Evolutionary conservation across 1,140 invertebrate species (phyloP), one percentile per base, ranked within the genome.

Genomic region (Drosophila lacteicornis): DNA sequence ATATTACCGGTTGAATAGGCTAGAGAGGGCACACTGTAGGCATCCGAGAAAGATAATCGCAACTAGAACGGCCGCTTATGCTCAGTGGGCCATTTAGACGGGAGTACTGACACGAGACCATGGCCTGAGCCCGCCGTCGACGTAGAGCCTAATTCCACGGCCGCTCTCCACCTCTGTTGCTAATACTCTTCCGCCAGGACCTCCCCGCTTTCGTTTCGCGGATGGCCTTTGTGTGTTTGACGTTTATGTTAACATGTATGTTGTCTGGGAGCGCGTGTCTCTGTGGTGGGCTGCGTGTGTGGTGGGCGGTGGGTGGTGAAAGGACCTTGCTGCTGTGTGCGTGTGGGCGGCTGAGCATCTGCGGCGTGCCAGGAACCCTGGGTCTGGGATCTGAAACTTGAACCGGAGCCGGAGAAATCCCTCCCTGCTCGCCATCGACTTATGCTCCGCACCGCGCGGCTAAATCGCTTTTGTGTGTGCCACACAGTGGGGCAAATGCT

Each of bases 171-270:
- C 67, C 68, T 73, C 69, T 30, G 50, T 36, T 45, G 58, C 67
- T 47, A 71, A 73, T 47, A 51, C 69, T 73, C 69, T 15, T 45
- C n/a, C 38, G 19, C 45, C 30, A 57, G 27, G 45, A 25, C 51
- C 49, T 19, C 42, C 19, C 42, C 38, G 30, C 7, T 43, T 56
- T 42, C 60, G 33, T 49, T 51, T 63, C 61, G 76, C 59, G 45
- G 40, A 22, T 62, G 59, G 57, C 74, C 82, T 90, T 84, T 88
- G 85, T 85, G 85, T 88, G 85, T 90, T 88, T 88, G 85, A 85
- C 85, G 85, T 88, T 88, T 90, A 88, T 88, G 85, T 90, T 90
- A 90, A 88, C 85, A 88, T 88, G 79, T 88, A 79, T 90, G 84
- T 83, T 88, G 76, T 79, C 80, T 84, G 78, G 62, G 65, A 59